Base-by-base conservation (phyloP, 1,140 invertebrate genomes). In the Eupristina koningsbergeri region DNA sequence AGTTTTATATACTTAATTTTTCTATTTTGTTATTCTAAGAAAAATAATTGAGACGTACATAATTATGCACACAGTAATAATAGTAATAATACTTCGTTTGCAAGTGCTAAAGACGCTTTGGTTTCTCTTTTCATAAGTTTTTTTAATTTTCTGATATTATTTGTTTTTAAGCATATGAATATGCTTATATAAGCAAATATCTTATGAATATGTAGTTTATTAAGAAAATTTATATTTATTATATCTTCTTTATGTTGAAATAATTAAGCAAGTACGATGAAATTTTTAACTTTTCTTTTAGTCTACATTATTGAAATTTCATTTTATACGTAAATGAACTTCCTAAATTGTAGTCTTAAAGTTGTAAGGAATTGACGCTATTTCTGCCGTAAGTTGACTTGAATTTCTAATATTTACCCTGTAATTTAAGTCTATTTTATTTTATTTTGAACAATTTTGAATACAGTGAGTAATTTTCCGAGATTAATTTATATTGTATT, bases 351-450 rank as follows among this genome's bases (percentile, higher is more conserved):
- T 39, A 78, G 31, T 50, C 63, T 80, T 80, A 67, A 80, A 69
- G 0, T 80, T 80, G 58, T 58, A 64, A 41, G 19, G 45, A 80
- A 69, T 80, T 69, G 78, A 80, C 78, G 64, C 58, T 69, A 13
- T 61, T 64, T 80, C 26, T 79, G 19, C 45, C 26, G 13, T 64
- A 69, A 50, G 63, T 80, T 78, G 41, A 80, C n/a, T 80, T 34
- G 78, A 80, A 31, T 69, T 67, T 45, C 64, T 58, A 71, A 83
- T 58, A 31, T 63, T 79, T 84, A 84, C 82, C 82, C 82, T 79
- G 82, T 84, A 63, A 29, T n/a, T 9, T 64, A 84, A 84, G 76
- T 84, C 81, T 73, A 71, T 83, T 67, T 45, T n/a, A 41, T 58
- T 19, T 63, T 73, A 58, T n/a, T 64, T 64, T n/a, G 22, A 84